Evolutionary conservation across 2,888 invertebrate species (phyloP), one percentile per base, ranked within the genome.

Genomic region (Bimastos eiseni): DNA sequence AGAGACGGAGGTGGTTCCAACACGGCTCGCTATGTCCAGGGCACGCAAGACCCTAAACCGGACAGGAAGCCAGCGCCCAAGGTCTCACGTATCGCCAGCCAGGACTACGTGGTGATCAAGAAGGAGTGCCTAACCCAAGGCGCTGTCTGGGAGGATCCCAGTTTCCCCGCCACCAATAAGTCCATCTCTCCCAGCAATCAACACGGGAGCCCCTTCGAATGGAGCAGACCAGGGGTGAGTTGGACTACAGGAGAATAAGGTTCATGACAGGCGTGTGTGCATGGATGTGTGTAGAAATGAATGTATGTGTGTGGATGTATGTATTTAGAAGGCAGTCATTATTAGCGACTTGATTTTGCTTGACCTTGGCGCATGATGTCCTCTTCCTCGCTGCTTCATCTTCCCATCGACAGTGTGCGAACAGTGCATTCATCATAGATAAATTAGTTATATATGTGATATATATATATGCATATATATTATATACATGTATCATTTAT

Each of bases 101-200:
- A 92, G 89, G 88, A 90, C 88, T 92, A 89, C 83, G 98, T 98
- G 96, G 98, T 98, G 96, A 98, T 99, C 94, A 93, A 97, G 86
- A 96, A 97, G 91, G 96, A 97, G 90, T 97, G 97, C 94, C 94
- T 97, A 33, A 95, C 96, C n/a, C 96, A 96, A 41, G 97, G 97
- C 4, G 96, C 96, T 0, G 96, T 98, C 89, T 98, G 98, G 94
- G 98, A 98, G 94, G 98, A 98, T 95, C 97, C 97, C 0, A 97
- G 98, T 94, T 98, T 98, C 95, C 97, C 97, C 0, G 97, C 98
- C 0, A 95, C 96, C 41, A 97, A 98, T 95, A 96, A 96, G 90
- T 97, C 97, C 89, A 96, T 98, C 83, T 98, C 97, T 96, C 98
- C 96, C 95, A 98, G 98, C 94, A 96, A 96, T 93, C 96, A 97